Percentiles rank a stretch among this genome's conserved stretches.
These are phyloP conservation scores for Bombyx mandarina DNA, from an alignment of 1,140 invertebrate genomes.

Conservation along the genomic window DNA sequence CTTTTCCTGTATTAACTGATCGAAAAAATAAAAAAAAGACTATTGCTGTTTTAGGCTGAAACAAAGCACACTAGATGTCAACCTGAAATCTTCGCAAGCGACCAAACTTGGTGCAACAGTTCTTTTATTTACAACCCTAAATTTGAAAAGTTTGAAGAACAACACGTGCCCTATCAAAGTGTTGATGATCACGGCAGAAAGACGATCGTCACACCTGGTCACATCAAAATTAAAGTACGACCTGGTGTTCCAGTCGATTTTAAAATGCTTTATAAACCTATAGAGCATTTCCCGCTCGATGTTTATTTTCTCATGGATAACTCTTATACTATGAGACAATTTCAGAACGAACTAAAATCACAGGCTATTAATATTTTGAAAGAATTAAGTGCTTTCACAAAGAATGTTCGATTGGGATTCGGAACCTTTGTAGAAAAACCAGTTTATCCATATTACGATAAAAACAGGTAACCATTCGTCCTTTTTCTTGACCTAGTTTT, in stretches of 20 bases:
- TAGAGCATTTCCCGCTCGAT: constrained; percentile 89
- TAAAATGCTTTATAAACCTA: constrained; percentile 70
- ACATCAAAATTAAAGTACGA: constrained; percentile 31
- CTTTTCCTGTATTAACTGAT: no score
- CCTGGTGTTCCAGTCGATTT: constrained; percentile 35
- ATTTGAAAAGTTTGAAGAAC: no score
- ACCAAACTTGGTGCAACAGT: constrained; percentile 30
- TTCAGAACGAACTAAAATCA: constrained; percentile 78
- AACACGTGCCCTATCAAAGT: no score
- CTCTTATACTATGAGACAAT: constrained; percentile 84
- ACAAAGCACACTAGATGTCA: constrained; percentile 10
- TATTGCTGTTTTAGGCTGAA: no score
- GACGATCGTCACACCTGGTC: constrained; percentile 46
- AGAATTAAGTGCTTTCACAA: constrained; percentile 81
- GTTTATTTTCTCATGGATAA: constrained; percentile 92
- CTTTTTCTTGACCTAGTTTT: no score
- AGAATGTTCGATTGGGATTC: constrained; percentile 87
- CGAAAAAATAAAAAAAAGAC: no score
- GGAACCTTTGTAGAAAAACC: constrained; percentile 93
- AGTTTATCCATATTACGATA: constrained; percentile 80
- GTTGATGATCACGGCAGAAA: constrained; percentile 7
- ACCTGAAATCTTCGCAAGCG: constrained; percentile 10
- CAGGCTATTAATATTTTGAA: constrained; percentile 76
- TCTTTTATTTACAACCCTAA: constrained; percentile 20
- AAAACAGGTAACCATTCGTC: background rate